Base-by-base conservation (phyloP, 2,113 vertebrate genomes). In the Forbesichthys papilliferus region DNA sequence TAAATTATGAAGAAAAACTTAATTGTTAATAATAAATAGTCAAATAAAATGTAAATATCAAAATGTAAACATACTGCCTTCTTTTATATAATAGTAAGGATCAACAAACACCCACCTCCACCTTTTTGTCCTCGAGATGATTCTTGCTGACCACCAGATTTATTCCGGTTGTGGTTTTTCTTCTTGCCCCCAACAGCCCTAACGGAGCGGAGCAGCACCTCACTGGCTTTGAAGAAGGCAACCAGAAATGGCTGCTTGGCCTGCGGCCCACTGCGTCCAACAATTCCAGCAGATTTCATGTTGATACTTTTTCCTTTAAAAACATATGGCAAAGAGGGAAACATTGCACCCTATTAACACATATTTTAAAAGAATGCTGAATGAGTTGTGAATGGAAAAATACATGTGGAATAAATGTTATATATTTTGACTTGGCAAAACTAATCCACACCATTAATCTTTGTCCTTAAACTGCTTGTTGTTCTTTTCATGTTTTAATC, bases 171-270 rank as follows among this genome's bases (percentile, higher is more conserved):
- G 86, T 95, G 94, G 73, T 94, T 97, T 91, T 98, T 99, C 80
- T 92, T 93, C 87, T 98, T 99, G 57, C 91, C 95, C 63, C 93
- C 95, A 66, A 95, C 92, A 56, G 98, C 98, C 89, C 97, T 92
- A 63, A 98, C 95, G 1, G 98, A 99, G 70, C 98, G 96, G 66
- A 98, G 93, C 73, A 99, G 92, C 16, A 99, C 95, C 87, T 98
- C 97, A 0, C 98, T 99, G 69, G 96, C 98, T 92, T 99, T 99
- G 88, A 99, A 99, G 91, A 99, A 98, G 0, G 98, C 96, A 83
- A 99, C 98, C 89, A 98, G 94, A 89, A 99, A 99, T 0, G 98
- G 98, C 58, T 99, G 97, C 68, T 99, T 98, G 79, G 98, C 96
- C 82, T 99, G 98, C 46, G 97, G 96, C 47, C 98, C 98, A 0